These are phyloP conservation scores for Limonius californicus DNA, from an alignment of 1,140 invertebrate genomes.

Conservation along the genomic window DNA sequence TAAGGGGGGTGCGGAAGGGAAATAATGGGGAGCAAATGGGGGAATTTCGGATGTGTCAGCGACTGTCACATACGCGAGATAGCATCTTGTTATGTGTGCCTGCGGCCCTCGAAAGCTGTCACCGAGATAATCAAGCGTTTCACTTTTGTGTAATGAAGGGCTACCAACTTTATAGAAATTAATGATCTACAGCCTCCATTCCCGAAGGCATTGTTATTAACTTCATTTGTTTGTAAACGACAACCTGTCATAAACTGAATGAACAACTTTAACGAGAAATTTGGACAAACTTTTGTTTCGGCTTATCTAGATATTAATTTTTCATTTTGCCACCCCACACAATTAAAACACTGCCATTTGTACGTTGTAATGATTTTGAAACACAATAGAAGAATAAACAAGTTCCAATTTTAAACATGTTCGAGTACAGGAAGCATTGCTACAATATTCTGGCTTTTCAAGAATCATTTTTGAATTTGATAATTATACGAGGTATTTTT, in stretches of 20 bases:
- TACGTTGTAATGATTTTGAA: no score
- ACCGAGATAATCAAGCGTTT: constrained; percentile 26
- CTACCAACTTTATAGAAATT: constrained; percentile 28
- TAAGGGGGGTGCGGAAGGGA: background rate
- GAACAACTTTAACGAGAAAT: constrained; percentile 11
- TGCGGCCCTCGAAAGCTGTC: constrained; percentile 24
- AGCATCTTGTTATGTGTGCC: constrained; percentile 23
- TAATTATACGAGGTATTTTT: no score
- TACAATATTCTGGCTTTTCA: no score
- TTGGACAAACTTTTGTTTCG: background rate
- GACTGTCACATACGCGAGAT: constrained; percentile 29
- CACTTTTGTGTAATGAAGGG: constrained; percentile 26
- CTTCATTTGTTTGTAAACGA: constrained; percentile 15
- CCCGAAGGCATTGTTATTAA: constrained; percentile 14
- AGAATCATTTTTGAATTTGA: no score
- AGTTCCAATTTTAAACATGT: background rate
- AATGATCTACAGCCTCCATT: constrained; percentile 22
- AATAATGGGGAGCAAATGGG: constrained; percentile 27
- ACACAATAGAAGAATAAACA: background rate
- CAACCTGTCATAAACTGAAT: constrained; percentile 40
- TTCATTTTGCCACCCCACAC: constrained; percentile 4
- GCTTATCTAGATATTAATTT: constrained; percentile 12
- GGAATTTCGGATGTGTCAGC: constrained; percentile 30
- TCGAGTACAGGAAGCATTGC: no score
- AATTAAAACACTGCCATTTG: no score